Base-by-base conservation (phyloP, 2,888 invertebrate species). In the Amblyjoppa fuscipennis region DNA sequence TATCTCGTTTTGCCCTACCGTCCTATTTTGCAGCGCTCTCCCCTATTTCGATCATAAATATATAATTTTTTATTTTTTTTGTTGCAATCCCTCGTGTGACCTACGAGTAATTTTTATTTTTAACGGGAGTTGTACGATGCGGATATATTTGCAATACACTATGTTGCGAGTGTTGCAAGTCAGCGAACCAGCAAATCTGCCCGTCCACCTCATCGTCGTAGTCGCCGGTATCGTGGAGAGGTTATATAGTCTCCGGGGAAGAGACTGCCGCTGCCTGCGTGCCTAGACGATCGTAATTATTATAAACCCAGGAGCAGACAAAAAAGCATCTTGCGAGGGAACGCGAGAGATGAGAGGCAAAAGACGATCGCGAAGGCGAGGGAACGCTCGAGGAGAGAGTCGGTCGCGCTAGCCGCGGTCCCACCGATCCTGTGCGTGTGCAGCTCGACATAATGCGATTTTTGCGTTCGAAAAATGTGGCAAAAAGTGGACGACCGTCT, bases 401-500 rank as follows among this genome's bases (percentile, higher is more conserved):
- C 78, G 74, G 74, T 74, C 61, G 75, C 51, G 66, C 76, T 38
- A 66, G 53, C 11, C 66, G 64, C 51, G 49, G 41, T 59, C 77
- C 69, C 74, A 77, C 73, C 76, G 69, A 74, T 79, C 66, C 74
- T 82, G 45, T 83, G 81, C 80, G 83, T 74, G 89, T 84, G 87
- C 87, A 87, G 89, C 69, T 87, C 89, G 87, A 84, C 88, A 86
- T 89, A 89, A 89, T 89, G 87, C 84, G 86, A 91, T 90, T 91
- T 90, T 90, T 87, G 88, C 88, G 87, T 89, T 90, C 87, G 89
- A 87, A 90, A 89, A 90, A 80, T 79, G 83, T 77, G 77, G 85
- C 88, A 91, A 91, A 91, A 91, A 91, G 87, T 85, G 86, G 88
- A 85, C 78, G 78, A 81, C 51, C 78, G 61, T 78, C 69, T 45